These are phyloP conservation scores for Leptinotarsa peninsularis DNA, from an alignment of 2,888 invertebrate genomes.

Conservation along the genomic window DNA sequence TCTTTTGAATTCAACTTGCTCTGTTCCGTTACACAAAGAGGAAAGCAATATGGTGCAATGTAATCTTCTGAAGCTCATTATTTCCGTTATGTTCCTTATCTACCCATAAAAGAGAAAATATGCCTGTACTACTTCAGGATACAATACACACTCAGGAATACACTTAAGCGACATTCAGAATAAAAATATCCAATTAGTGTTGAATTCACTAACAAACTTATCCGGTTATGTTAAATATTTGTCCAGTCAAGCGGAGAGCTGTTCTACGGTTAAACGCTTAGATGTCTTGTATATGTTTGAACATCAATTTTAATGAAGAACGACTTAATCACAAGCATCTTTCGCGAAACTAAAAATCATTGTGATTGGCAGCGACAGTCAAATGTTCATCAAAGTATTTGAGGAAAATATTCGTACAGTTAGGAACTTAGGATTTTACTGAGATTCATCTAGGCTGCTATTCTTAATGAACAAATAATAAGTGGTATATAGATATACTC, in stretches of 20 bases:
- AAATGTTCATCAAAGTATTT: no score
- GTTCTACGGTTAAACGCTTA: slow-evolving; percentile 23
- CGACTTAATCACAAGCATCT: background rate
- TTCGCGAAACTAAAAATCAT: no score
- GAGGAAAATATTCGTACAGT: no score
- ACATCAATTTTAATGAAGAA: slow-evolving; percentile 1
- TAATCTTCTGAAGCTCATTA: background rate
- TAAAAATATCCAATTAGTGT: slow-evolving; percentile 20
- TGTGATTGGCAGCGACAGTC: no score
- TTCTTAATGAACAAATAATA: no score
- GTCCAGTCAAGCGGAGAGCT: slow-evolving; percentile 20
- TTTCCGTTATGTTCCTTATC: slow-evolving; percentile 12
- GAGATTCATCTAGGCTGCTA: no score
- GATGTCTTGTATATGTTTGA: slow-evolving; percentile 18
- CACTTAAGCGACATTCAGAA: background rate
- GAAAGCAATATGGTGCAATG: background rate
- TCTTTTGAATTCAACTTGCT: background rate
- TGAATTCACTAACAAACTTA: slow-evolving; percentile 21
- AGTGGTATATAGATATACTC: no score
- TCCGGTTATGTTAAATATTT: slow-evolving; percentile 35
- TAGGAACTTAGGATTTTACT: no score
- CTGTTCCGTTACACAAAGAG: background rate
- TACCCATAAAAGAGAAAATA: background rate
- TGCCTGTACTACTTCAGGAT: slow-evolving; percentile 9
- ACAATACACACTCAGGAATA: slow-evolving; percentile 10